Evolutionary conservation across 2,888 invertebrate species (phyloP), one percentile per base, ranked within the genome.

Genomic region (Magallana nippona): DNA sequence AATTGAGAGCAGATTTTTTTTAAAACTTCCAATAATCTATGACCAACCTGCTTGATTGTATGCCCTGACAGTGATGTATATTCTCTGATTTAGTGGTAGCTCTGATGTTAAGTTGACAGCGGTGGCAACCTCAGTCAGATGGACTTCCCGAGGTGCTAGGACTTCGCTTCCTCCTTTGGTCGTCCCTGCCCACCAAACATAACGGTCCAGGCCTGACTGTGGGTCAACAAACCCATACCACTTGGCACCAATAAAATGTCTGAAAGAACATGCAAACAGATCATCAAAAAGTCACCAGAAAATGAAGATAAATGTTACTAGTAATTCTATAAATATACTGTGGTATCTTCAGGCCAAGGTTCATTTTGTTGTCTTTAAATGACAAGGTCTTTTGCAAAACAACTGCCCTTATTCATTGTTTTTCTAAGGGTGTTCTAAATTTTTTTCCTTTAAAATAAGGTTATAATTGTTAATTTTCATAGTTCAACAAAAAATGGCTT

Each of bases 41-140:
- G 2, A n/a, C 58, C 63, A 79, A 89, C 90, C 89, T 56, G 90
- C 90, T 81, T 87, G 87, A 63, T 89, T 90, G 58, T 86, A 88
- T 1, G 87, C 88, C 22, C 87, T 82, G 17, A 90, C 85, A n/a
- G 89, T 88, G 10, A 85, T 79, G 82, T 87, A 89, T 22, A 90
- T 83, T 1, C 79, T 77, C 13, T 55, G 83, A 1, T 81, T 86
- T 0, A 86, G 79, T 17, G 87, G 88, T 1, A 88, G 83, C 58
- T 32, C 55, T 58, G 78, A n/a, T 10, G 83, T 62, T 1, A 78
- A 15, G 55, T 85, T 80, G 13, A 83, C 15, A 5, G 60, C 22
- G n/a, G 82, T 84, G n/a, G 82, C 85, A 11, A 84, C 60, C 22
- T 83, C 79, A 11, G 80, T 55, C 22, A 86, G 71, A 58, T 86